These are phyloP conservation scores for Resseliella maxima DNA, from an alignment of 2,888 invertebrate genomes.

Conservation along the genomic window DNA sequence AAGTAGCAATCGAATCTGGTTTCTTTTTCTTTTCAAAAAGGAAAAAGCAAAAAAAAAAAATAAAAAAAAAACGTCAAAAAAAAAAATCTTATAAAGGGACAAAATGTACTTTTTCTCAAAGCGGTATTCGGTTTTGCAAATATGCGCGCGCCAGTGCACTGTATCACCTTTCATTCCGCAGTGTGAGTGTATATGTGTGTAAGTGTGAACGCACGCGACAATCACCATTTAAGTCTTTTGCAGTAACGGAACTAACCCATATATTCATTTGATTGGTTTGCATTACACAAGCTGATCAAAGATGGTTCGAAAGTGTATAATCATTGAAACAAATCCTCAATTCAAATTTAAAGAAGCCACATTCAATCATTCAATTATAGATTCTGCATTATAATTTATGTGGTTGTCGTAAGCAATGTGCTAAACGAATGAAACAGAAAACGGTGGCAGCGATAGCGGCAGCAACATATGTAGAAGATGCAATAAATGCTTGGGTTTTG, in stretches of 20 bases:
- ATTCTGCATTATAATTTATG: conserved; percentile 19
- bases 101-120: no score
- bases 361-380: conserved; percentile 44
- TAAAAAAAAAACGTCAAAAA: background rate
- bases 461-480: no score
- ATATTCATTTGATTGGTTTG: background rate
- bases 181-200: no score
- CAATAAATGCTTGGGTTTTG: no score
- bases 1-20: background rate
- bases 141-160: background rate
- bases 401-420: conserved; percentile 24
- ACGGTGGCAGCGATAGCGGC: no score
- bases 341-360: conserved; percentile 23
- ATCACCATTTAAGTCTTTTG: conserved; percentile 34
- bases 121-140: background rate
- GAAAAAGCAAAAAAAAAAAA: background rate
- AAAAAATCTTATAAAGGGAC: no score
- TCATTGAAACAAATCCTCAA: background rate
- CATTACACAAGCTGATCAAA: conserved; percentile 43
- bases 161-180: background rate
- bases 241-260: conserved; percentile 51
- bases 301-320: conserved; percentile 28
- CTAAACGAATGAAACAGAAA: background rate
- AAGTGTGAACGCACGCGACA: no score
- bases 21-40: background rate